Conservation (phyloP, 2,888 invertebrate species). For the Anarsia innoxiella region DNA sequence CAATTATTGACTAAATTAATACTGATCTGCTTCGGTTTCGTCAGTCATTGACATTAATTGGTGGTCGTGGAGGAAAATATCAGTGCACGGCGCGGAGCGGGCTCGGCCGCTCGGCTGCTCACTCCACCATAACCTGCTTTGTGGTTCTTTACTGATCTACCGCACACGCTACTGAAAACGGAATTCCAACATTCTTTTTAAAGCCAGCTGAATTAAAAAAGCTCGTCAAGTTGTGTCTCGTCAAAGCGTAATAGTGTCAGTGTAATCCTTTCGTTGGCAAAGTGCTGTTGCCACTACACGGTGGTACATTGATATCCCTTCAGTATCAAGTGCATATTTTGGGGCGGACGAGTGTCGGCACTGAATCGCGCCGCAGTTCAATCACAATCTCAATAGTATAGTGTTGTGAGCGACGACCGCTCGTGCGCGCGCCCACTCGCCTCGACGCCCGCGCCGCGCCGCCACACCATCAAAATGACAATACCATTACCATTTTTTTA, state of each 20-base stretch:
- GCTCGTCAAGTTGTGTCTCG: too few relatives aligned
- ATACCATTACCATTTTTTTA: conserved; percentile 23
- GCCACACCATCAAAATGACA: conserved; percentile 47
- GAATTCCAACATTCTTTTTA: too few relatives aligned
- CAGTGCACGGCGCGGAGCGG: conserved; percentile 53
- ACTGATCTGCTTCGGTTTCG: conserved; percentile 55
- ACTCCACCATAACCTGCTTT: too few relatives aligned
- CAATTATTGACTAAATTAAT: conserved; percentile 44
- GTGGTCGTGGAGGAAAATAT: conserved; percentile 49
- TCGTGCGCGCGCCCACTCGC: conserved; percentile 24
- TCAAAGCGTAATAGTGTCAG: too few relatives aligned
- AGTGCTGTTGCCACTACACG: too few relatives aligned
- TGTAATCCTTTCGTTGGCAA: too few relatives aligned
- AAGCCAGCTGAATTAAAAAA: too few relatives aligned
- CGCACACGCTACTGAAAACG: too few relatives aligned
- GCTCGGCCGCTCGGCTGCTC: conserved; percentile 19
- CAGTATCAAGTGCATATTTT: conserved; percentile 33
- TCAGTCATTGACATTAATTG: conserved; percentile 66
- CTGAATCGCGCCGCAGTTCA: conserved; percentile 18
- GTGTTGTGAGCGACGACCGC: conserved; percentile 55
- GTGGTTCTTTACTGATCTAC: too few relatives aligned
- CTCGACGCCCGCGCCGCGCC: conserved; percentile 27
- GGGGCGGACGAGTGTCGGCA: conserved; percentile 35
- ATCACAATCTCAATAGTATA: conserved; percentile 42
- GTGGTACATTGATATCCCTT: not conserved